phyloP scores from a whole-genome alignment of 2,888 invertebrate genomes.

The Conistra vaccinii region DNA sequence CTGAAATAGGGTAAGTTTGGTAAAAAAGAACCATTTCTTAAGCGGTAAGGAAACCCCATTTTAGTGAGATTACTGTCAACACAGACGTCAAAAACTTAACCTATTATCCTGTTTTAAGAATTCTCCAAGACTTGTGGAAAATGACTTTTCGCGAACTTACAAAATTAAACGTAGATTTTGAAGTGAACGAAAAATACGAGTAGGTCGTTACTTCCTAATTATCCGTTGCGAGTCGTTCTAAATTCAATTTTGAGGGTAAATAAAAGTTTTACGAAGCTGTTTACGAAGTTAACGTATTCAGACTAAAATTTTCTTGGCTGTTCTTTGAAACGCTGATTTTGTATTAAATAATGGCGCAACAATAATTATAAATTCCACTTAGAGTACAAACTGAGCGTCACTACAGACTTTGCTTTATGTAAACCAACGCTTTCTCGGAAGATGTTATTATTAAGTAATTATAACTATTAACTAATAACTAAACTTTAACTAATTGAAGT shows the following conservation, averaged over 20 bases:
- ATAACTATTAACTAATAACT: constrained; percentile 11
- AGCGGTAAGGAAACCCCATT: constrained; percentile 34
- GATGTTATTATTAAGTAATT: constrained; percentile 22
- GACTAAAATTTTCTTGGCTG: neutral
- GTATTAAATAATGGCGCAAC: constrained; percentile 12
- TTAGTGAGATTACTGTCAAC: constrained; percentile 33
- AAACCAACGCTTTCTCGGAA: constrained; percentile 6
- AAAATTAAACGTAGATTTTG: constrained; percentile 16
- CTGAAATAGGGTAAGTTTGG: constrained; percentile 2
- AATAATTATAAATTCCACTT: constrained; percentile 15
- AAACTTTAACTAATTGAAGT: constrained; percentile 22
- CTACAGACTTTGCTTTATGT: constrained; percentile 13
- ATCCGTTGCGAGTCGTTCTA: constrained; percentile 31
- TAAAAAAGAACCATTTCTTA: constrained; percentile 28
- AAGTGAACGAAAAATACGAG: constrained; percentile 37
- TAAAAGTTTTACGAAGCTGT: constrained; percentile 36
- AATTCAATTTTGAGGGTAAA: constrained; percentile 48
- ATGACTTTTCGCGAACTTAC: neutral
- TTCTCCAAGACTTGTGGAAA: constrained; percentile 14
- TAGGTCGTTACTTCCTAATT: constrained; percentile 31
- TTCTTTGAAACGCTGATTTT: constrained; percentile 14
- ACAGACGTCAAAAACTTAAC: constrained; percentile 50
- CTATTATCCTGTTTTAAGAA: constrained; percentile 47
- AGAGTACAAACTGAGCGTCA: constrained; percentile 15
- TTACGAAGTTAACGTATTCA: constrained; percentile 24